phyloP scores from a whole-genome alignment of 1,140 invertebrate species.

The Ips nitidus region DNA sequence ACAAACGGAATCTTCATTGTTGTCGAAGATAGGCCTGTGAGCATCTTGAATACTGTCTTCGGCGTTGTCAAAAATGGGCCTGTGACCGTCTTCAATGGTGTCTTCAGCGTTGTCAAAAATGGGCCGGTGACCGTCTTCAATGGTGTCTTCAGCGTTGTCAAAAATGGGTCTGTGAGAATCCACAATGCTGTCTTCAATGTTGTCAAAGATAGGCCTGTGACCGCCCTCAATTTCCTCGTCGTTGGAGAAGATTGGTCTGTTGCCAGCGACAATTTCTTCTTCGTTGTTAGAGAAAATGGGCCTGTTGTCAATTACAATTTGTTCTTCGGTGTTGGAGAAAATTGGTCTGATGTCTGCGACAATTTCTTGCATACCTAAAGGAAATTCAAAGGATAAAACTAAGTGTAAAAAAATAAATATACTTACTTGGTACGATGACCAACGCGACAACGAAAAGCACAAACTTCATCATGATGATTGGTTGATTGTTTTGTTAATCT shows the following conservation, averaged over 20 bases:
- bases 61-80: conserved; percentile 9
- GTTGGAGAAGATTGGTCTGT: conserved; percentile 16
- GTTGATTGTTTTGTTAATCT: neutral
- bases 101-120: neutral
- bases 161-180: conserved; percentile 8
- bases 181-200: neutral
- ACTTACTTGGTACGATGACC: conserved; percentile 19
- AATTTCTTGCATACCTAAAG: neutral
- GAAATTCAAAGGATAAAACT: neutral
- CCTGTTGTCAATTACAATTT: neutral
- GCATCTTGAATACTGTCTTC: conserved; percentile 5
- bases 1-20: conserved; percentile 4
- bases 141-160: conserved; percentile 7
- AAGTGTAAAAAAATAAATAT: neutral
- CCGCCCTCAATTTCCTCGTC: conserved; percentile 2
- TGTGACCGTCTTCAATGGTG: neutral
- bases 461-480: conserved; percentile 9
- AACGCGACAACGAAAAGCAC: conserved; percentile 15
- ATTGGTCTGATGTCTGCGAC: conserved; percentile 12
- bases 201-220: neutral
- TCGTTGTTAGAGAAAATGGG: conserved; percentile 10
- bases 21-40: neutral
- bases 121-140: neutral
- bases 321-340: neutral
- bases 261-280: neutral